Base-by-base conservation (phyloP, 2,113 vertebrate genomes). In the Lampris incognitus region DNA sequence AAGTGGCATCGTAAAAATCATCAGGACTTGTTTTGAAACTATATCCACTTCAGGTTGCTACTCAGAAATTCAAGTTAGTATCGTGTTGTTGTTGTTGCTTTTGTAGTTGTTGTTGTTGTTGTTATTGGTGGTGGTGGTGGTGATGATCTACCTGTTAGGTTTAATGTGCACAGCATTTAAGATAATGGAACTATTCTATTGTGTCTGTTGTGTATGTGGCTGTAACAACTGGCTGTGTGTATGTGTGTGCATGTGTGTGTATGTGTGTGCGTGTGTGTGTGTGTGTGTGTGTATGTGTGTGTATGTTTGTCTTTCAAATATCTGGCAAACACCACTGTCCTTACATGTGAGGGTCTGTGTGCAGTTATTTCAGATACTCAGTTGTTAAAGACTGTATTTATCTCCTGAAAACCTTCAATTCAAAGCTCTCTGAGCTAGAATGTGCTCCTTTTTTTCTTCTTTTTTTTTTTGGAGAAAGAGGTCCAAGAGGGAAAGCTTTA, bases 351-450 rank as follows among this genome's bases (percentile, higher is more conserved):
- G 4, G 44, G 44, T 46, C 44, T 7, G 44, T 46, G 44, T 46
- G 44, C 44, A 46, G 44, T 46, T 4, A 4, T 46, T 46, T 46
- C 44, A 7, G 44, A 46, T 46, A 46, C 44, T 1, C 44, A 7
- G 7, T 4, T 46, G 44, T 7, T 5, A 7, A 46, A 46, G 4
- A 40, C 37, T 40, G 66, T 78, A 67, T 46, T 79, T 51, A 69
- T 51, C 48, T 62, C 9, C 56, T 66, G 37, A 74, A 83, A 83
- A n/a, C 42, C 8, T 41, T 49, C 55, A 58, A 46, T 74, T 84
- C 57, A 62, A 79, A 71, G 70, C 52, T 49, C 54, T 64, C 65
- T 66, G 24, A 38, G 67, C 57, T 69, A 59, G 8, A 55, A 10
- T 52, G 3, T 51, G 49, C 76, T 72, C 61, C 55, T 44, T 48